These are phyloP conservation scores for Eciton burchellii DNA, from an alignment of 1,140 invertebrate species.

Conservation along the genomic window DNA sequence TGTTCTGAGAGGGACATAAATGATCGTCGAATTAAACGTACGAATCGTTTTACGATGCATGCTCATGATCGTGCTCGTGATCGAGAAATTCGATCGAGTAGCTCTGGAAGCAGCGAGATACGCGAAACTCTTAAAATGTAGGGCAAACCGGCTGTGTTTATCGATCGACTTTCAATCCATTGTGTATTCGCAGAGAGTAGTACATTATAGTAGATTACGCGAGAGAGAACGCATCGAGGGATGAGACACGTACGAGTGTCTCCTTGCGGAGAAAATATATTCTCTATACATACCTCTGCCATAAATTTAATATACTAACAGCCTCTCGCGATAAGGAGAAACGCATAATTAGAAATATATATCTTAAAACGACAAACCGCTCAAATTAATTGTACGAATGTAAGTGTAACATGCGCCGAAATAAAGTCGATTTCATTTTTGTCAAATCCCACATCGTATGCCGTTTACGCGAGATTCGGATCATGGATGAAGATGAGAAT, in stretches of 20 bases:
- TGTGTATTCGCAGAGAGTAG: constrained; percentile 31
- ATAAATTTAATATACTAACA: constrained; percentile 65
- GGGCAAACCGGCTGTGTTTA: constrained; percentile 68
- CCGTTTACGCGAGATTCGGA: background rate
- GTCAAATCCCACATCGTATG: constrained; percentile 6
- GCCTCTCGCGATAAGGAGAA: constrained; percentile 24
- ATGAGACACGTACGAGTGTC: constrained; percentile 30
- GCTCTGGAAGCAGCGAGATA: constrained; percentile 39
- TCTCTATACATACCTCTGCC: constrained; percentile 69
- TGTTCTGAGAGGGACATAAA: constrained; percentile 75
- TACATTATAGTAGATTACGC: constrained; percentile 66
- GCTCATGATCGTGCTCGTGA: background rate
- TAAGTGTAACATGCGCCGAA: constrained; percentile 25
- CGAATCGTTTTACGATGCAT: background rate
- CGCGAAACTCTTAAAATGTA: constrained; percentile 57
- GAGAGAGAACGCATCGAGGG: constrained; percentile 3
- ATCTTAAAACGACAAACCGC: constrained; percentile 34
- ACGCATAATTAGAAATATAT: constrained; percentile 6
- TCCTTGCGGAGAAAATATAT: constrained; percentile 46
- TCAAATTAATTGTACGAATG: constrained; percentile 43
- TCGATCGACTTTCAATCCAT: constrained; percentile 48
- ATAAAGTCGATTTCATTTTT: constrained; percentile 50
- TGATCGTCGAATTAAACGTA: background rate
- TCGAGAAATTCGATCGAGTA: constrained; percentile 7
- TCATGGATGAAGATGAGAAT: constrained; percentile 43